Evolutionary conservation across 1,140 invertebrate species (phyloP).

Genomic region (Oryctes rhinoceros): DNA sequence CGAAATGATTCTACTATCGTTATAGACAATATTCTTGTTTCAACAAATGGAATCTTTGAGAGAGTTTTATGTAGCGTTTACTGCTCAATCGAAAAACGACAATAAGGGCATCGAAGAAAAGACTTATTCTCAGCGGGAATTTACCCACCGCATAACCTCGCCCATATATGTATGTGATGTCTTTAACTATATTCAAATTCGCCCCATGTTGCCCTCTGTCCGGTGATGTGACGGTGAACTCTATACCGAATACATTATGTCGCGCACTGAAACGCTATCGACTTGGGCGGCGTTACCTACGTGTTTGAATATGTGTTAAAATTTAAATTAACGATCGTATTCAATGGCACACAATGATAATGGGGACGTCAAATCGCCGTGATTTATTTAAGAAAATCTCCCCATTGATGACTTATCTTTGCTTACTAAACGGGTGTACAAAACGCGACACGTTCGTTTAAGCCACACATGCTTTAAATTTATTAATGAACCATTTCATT

Average conservation of each 20-base stretch:
- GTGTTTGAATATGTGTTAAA: conserved; percentile 39
- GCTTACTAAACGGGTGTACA: conserved; percentile 25
- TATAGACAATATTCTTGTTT: too few relatives aligned
- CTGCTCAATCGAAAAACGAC: not conserved
- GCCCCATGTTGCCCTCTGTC: conserved; percentile 20
- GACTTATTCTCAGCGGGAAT: conserved; percentile 29
- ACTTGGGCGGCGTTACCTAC: conserved; percentile 31
- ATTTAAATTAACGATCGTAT: conserved; percentile 38
- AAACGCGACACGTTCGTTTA: not conserved
- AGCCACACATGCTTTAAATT: not conserved
- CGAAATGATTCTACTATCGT: too few relatives aligned
- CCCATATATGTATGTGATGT: conserved; percentile 28
- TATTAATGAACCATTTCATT: conserved; percentile 17
- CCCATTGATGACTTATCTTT: not conserved
- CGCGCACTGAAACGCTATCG: not conserved
- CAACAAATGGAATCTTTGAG: not conserved
- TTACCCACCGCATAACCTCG: conserved; percentile 22
- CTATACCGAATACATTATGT: conserved; percentile 33
- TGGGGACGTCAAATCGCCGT: conserved; percentile 29
- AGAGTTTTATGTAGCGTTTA: not conserved
- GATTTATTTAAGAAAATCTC: conserved; percentile 34
- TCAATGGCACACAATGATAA: conserved; percentile 28
- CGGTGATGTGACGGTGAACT: conserved; percentile 14
- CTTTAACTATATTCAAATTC: conserved; percentile 41
- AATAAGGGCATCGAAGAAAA: conserved; percentile 1